Percentiles rank a stretch among this genome's conserved stretches.
Conservation (phyloP, 1,140 invertebrate genomes). For the Caerostris extrusa region DNA sequence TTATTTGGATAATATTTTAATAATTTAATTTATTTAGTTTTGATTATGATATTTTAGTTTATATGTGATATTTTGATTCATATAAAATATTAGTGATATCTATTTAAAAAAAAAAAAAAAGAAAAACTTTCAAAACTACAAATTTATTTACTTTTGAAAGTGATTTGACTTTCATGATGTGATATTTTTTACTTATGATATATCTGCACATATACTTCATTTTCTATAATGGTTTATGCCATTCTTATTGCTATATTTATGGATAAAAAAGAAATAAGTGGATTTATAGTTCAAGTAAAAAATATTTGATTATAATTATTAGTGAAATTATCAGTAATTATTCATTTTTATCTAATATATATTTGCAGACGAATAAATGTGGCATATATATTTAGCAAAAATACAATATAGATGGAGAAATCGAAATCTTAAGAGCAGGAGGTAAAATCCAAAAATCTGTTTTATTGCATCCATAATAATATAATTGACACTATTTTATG, state of each 20-base stretch:
- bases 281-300: background rate
- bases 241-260: background rate
- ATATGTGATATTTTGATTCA: background rate
- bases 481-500: too few species aligned
- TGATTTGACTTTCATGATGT: background rate
- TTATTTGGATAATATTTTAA: background rate
- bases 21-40: background rate
- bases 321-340: too few species aligned
- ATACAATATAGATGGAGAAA: background rate
- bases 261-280: background rate
- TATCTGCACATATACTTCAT: background rate
- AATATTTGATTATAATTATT: background rate
- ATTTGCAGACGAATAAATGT: background rate
- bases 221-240: background rate
- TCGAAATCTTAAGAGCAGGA: background rate
- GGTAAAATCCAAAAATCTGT: background rate
- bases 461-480: too few species aligned
- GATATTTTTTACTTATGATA: background rate
- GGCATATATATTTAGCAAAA: constrained; percentile 5
- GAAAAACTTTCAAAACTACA: background rate
- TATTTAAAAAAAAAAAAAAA: background rate
- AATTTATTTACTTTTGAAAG: background rate
- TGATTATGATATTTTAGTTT: background rate
- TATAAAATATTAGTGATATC: background rate
- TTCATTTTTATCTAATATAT: too few species aligned